Evolutionary conservation across 1,140 invertebrate species (phyloP), one percentile per base, ranked within the genome.

Genomic region (Luehdorfia chinensis): DNA sequence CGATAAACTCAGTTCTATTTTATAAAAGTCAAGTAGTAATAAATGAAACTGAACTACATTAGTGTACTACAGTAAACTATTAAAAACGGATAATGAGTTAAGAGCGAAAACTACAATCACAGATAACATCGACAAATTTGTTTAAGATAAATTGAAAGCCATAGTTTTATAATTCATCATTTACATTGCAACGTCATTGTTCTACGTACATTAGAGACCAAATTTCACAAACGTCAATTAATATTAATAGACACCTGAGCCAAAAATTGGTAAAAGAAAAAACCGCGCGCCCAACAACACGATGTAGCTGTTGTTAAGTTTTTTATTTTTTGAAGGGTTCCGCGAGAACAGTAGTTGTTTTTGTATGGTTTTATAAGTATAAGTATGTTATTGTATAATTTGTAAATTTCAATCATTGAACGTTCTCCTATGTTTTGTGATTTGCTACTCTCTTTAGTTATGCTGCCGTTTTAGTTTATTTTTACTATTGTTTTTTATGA

Each of bases 201-300:
- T 84, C 77, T 72, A 53, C 64, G 77, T 79, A 78, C 63, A 60
- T 64, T 66, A 62, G 62, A 69, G 59, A 50, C 58, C 51, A 69
- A 67, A 74, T 76, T 83, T 79, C 70, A 71, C 73, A 55, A 77
- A 77, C 69, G 70, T 73, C 79, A 81, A 84, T 84, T 84, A 84
- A 81, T 84, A 84, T 81, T 84, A 81, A 84, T 84, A 84, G 77
- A 84, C 75, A 78, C 71, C 71, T 70, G 63, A 74, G 66, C 66
- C 61, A 70, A 81, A 79, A 75, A 55, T 59, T 50, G 57, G 46
- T 48, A 37, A n/a, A n/a, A 53, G 47, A 72, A 83, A 77, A 77
- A 75, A 66, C 58, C 55, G 58, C 68, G 64, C 57, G 53, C 25
- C 55, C 47, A 55, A 47, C 59, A 39, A 36, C 25, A 45, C 56